phyloP scores from a whole-genome alignment of 2,113 vertebrate genomes.

The Tragelaphus scriptus region DNA sequence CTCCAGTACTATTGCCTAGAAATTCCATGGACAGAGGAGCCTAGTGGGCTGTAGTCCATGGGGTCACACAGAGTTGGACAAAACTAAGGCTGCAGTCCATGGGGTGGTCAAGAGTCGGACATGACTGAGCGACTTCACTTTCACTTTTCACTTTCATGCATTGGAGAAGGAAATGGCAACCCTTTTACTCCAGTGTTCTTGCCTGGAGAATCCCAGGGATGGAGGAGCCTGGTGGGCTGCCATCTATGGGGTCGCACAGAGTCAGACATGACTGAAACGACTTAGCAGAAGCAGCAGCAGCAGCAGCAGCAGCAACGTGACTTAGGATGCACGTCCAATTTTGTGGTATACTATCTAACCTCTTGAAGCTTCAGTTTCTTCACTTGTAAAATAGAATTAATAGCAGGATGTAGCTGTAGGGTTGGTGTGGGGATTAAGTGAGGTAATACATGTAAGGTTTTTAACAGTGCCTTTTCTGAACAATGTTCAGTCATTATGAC shows the following conservation, averaged over 20 bases:
- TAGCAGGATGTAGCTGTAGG: background rate
- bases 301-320: background rate
- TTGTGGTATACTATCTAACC: background rate
- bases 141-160: too few relatives aligned
- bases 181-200: too few relatives aligned
- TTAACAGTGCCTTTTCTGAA: background rate
- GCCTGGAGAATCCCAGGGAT: too few relatives aligned
- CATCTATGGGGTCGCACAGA: too few relatives aligned
- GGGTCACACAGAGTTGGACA: background rate
- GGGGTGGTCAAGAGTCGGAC: too few relatives aligned
- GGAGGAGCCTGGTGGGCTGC: too few relatives aligned
- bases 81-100: background rate
- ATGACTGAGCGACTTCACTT: too few relatives aligned
- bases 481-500: background rate
- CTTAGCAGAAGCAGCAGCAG: too few relatives aligned
- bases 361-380: background rate
- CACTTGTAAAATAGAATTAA: background rate
- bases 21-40: background rate
- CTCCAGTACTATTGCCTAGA: background rate
- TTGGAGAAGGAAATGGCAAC: too few relatives aligned
- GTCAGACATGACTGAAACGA: rapidly evolving
- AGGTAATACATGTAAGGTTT: background rate
- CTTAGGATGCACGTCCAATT: background rate
- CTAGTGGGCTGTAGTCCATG: background rate
- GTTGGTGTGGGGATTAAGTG: background rate